These are phyloP conservation scores for Danio kyathit DNA, from an alignment of 2,797 vertebrate species.

Conservation along the genomic window DNA sequence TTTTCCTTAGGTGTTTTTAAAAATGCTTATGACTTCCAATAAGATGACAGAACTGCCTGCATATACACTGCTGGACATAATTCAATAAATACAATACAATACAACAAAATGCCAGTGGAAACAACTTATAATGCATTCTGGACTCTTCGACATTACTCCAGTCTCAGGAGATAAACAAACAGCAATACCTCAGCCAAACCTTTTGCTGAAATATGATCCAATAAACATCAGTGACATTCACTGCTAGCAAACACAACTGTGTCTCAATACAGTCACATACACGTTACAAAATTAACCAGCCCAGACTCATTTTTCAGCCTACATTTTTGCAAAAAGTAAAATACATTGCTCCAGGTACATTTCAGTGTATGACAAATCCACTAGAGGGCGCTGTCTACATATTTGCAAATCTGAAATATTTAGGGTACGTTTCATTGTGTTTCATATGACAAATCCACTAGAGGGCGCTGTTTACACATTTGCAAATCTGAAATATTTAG, in stretches of 20 bases:
- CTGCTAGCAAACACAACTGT: background rate
- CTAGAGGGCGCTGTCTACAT: no score
- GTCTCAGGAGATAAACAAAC: background rate
- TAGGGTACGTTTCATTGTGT: no score
- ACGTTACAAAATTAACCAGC: background rate
- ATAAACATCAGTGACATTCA: background rate
- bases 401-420: no score
- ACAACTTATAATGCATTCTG: background rate
- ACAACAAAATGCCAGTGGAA: background rate
- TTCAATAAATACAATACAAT: background rate
- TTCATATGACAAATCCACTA: no score
- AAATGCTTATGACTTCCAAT: background rate
- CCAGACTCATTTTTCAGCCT: no score
- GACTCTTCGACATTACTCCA: background rate
- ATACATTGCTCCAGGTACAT: no score
- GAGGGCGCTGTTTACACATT: no score
- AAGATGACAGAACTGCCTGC: background rate
- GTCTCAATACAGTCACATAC: background rate
- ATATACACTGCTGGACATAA: background rate
- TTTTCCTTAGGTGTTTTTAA: background rate
- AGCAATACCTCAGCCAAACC: slow-evolving; percentile 1
- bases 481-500: no score
- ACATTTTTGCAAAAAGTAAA: no score
- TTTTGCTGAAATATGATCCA: slow-evolving; percentile 8
- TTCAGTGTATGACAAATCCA: no score